Evolutionary conservation across 2,888 invertebrate species (phyloP), one percentile per base, ranked within the genome.

Genomic region (Trichopria drosophilae): DNA sequence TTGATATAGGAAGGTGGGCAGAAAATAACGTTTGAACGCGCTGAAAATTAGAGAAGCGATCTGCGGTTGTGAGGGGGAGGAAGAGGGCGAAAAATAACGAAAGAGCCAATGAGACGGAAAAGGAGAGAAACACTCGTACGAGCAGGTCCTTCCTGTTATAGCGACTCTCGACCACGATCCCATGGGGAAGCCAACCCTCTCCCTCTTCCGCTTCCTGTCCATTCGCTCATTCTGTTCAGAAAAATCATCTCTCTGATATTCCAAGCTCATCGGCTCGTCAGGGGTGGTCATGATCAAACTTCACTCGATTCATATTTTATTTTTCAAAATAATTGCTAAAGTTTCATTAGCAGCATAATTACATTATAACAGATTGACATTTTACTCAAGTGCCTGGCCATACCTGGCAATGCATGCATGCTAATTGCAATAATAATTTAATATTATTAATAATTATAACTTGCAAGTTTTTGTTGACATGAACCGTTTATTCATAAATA

Each of bases 31-130:
- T 69, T 66, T 66, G 65, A 68, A 69, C 65, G 67, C 62, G 67
- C 63, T 69, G 68, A 66, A 69, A 69, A 69, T 69, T 67, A 67
- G 65, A 67, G 64, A 65, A 64, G 61, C 64, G 68, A 66, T 65
- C 59, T 61, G 60, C 45, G 45, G 46, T 43, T 45, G 18, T 35
- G 35, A 48, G 53, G 10, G 43, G 32, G 51, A 60, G 34, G 10
- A 41, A 34, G 51, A 60, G 34, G 35, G 51, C 44, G 53, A 45
- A 46, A 9, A 41, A 46, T 36, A 51, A 52, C 28, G 31, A 26
- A 26, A 36, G 32, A 48, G 47, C 24, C 32, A 50, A 51, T 44
- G 43, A 32, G 44, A 31, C 31, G 35, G 44, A 46, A 39, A 51
- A 36, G 51, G 35, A 43, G 49, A 48, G 42, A 54, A 37, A 47